A percentile compares a stretch with the other conserved stretches of the same genome.
Conservation (phyloP, 2,113 vertebrate genomes). For the Pseudorasbora parva region DNA sequence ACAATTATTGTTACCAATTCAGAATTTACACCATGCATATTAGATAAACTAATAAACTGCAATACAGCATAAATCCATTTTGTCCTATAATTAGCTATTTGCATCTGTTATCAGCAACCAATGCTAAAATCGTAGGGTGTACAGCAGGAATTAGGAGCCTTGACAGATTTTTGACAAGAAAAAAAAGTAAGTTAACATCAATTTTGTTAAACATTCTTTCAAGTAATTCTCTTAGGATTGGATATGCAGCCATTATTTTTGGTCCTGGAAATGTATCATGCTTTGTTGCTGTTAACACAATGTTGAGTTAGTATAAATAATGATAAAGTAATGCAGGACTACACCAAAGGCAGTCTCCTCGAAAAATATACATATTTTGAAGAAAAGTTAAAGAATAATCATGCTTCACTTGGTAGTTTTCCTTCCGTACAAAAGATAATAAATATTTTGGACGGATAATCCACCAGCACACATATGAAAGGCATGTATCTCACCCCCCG, state of each 20-base stretch:
- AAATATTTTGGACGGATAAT: background rate
- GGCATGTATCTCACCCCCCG: background rate
- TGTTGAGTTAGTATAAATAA: constrained; percentile 16
- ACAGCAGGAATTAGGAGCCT: background rate
- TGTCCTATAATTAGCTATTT: background rate
- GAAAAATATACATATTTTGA: constrained; percentile 7
- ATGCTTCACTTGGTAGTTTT: constrained; percentile 23
- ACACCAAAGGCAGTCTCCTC: background rate
- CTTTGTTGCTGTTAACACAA: constrained; percentile 4
- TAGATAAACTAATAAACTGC: background rate
- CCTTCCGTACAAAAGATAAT: background rate
- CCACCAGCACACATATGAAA: background rate
- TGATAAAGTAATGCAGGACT: background rate
- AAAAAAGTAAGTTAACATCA: background rate
- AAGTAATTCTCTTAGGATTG: constrained; percentile 38
- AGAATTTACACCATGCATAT: background rate
- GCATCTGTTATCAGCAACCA: background rate
- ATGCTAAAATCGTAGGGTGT: background rate
- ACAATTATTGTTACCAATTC: background rate
- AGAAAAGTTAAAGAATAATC: constrained; percentile 12
- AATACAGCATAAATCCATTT: background rate
- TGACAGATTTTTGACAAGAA: background rate
- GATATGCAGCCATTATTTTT: background rate
- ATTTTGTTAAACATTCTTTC: constrained; percentile 46
- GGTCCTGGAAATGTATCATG: constrained; percentile 9